These are phyloP conservation scores for Therioaphis trifolii DNA, from an alignment of 2,888 invertebrate genomes.

Conservation along the genomic window DNA sequence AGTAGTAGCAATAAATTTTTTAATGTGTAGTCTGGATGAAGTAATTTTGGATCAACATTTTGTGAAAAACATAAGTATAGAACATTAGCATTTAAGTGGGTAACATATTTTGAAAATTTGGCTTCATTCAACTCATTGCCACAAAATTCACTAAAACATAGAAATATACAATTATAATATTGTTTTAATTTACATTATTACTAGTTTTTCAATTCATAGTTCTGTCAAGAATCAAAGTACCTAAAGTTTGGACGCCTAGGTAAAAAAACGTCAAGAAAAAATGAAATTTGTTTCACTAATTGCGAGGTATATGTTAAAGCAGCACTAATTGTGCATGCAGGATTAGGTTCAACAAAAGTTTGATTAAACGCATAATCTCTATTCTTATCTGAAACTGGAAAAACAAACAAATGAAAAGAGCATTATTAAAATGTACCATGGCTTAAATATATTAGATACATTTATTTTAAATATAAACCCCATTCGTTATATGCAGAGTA, in stretches of 20 bases:
- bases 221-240: conserved; percentile 68
- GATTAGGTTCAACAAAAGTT: conserved; percentile 74
- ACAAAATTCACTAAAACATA: conserved; percentile 80
- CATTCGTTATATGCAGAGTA: conserved; percentile 82
- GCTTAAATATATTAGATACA: conserved; percentile 46
- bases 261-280: conserved; percentile 83
- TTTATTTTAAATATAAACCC: conserved; percentile 71
- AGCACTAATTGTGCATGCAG: conserved; percentile 80
- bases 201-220: background rate
- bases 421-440: conserved; percentile 41
- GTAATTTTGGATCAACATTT: conserved; percentile 74
- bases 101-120: conserved; percentile 80
- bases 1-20: conserved; percentile 80
- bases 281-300: conserved; percentile 83
- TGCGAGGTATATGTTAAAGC: conserved; percentile 89
- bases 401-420: conserved; percentile 61
- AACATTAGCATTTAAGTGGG: conserved; percentile 83
- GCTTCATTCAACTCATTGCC: conserved; percentile 77
- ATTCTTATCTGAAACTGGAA: conserved; percentile 72
- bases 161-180: too few species aligned
- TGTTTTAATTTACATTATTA: background rate
- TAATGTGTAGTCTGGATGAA: conserved; percentile 70
- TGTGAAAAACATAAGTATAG: conserved; percentile 83
- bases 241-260: conserved; percentile 80
- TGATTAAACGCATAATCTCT: conserved; percentile 70